A percentile compares a stretch with the other conserved stretches of the same genome.
These are phyloP conservation scores for Pachydiplax longipennis DNA, from an alignment of 2,888 invertebrate species.

Conservation along the genomic window DNA sequence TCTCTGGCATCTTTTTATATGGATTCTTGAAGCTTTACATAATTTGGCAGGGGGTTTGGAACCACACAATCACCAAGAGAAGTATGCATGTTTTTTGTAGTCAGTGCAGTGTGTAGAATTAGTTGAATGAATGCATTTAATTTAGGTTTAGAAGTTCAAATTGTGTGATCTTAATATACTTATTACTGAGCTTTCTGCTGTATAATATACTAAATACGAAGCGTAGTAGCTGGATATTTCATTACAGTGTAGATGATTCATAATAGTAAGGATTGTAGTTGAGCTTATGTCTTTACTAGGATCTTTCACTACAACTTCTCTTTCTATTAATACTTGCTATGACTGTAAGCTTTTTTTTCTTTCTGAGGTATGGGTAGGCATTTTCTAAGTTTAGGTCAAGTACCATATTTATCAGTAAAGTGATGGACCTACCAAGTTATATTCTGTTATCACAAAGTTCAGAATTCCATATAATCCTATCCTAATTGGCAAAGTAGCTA, in stretches of 20 bases:
- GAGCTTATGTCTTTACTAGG: neutral
- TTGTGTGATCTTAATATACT: slow-evolving; percentile 27
- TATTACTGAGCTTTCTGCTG: slow-evolving; percentile 11
- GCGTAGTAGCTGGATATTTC: neutral
- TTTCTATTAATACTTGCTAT: no score
- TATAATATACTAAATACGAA: neutral
- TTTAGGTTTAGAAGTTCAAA: slow-evolving; percentile 15
- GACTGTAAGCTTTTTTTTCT: no score
- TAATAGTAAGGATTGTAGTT: neutral
- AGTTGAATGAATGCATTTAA: slow-evolving; percentile 37
- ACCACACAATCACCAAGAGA: slow-evolving; percentile 31
- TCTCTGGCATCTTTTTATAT: slow-evolving; percentile 18
- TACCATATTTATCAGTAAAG: no score
- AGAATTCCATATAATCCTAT: no score
- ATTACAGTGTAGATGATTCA: neutral
- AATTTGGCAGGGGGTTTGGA: slow-evolving; percentile 22
- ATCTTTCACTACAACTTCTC: no score
- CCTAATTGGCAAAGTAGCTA: no score
- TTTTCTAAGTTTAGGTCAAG: no score
- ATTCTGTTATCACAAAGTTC: no score
- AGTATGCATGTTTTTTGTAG: slow-evolving; percentile 41
- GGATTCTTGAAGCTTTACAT: neutral
- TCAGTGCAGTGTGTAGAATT: slow-evolving; percentile 8
- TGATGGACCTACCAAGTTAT: no score
- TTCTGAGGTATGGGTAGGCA: no score